These are phyloP conservation scores for Lordiphosa stackelbergi DNA, from an alignment of 1,140 invertebrate species.

Conservation along the genomic window DNA sequence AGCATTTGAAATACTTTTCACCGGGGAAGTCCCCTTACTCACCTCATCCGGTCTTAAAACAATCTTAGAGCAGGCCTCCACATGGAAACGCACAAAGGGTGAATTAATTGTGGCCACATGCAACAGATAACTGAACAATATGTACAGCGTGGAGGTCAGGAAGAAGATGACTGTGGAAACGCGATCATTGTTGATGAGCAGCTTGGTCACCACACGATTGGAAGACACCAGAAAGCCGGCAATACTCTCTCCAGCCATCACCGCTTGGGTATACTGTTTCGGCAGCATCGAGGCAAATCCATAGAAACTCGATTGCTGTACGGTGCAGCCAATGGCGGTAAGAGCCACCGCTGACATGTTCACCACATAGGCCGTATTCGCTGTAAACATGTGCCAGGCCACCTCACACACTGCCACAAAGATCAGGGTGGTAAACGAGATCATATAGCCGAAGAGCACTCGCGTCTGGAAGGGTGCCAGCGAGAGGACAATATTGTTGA, in stretches of 20 bases:
- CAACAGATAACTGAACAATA: slow-evolving; percentile 85
- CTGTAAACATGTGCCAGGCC: slow-evolving; percentile 87
- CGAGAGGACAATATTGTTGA: slow-evolving; percentile 91
- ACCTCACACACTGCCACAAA: slow-evolving; percentile 91
- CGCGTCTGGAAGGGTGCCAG: slow-evolving; percentile 88
- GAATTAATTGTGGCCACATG: slow-evolving; percentile 87
- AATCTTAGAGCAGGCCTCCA: slow-evolving; percentile 85
- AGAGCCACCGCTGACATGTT: slow-evolving; percentile 90
- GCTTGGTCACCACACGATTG: slow-evolving; percentile 90
- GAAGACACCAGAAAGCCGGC: slow-evolving; percentile 91
- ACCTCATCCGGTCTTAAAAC: slow-evolving; percentile 88
- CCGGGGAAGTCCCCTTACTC: slow-evolving; percentile 44
- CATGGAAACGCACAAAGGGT: slow-evolving; percentile 90
- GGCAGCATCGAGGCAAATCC: slow-evolving; percentile 95
- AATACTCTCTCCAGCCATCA: slow-evolving; percentile 96
- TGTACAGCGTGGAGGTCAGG: slow-evolving; percentile 84
- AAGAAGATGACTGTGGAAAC: slow-evolving; percentile 93
- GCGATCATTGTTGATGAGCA: slow-evolving; percentile 84
- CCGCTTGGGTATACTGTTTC: slow-evolving; percentile 90
- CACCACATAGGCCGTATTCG: slow-evolving; percentile 84
- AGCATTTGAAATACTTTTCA: not conserved
- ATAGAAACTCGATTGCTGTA: slow-evolving; percentile 96
- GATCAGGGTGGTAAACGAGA: slow-evolving; percentile 88
- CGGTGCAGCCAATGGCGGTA: slow-evolving; percentile 89
- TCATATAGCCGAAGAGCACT: slow-evolving; percentile 91